A percentile compares a stretch with the other conserved stretches of the same genome.
These are phyloP conservation scores for Serripes groenlandicus DNA, from an alignment of 2,888 invertebrate genomes.

Conservation along the genomic window DNA sequence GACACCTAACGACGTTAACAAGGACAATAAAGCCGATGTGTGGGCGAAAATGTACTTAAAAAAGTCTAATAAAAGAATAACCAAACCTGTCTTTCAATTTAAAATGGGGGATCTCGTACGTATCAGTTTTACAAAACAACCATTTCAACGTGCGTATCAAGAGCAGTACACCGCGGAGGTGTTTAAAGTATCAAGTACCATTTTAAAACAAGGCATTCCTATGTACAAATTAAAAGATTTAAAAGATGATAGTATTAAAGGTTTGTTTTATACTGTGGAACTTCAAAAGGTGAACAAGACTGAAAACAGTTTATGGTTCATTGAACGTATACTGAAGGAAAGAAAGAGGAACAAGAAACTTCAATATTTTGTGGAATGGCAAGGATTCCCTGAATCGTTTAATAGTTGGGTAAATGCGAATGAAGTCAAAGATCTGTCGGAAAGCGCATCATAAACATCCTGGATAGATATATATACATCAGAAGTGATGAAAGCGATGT, in stretches of 20 bases:
- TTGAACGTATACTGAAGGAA: constrained; percentile 47
- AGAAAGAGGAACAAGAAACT: constrained; percentile 34
- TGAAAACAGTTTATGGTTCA: constrained; percentile 55
- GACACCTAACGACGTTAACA: constrained; percentile 48
- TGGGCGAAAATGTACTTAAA: constrained; percentile 29
- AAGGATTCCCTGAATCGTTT: constrained; percentile 32
- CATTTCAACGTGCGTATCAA: constrained; percentile 59
- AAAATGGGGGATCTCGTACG: constrained; percentile 45
- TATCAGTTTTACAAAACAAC: constrained; percentile 50
- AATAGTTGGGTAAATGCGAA: no score
- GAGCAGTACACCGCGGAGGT: constrained; percentile 58
- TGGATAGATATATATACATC: no score
- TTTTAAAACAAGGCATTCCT: constrained; percentile 36
- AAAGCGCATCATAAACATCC: no score
- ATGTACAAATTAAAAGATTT: constrained; percentile 17
- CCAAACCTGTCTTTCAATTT: constrained; percentile 43
- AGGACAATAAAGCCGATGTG: no score
- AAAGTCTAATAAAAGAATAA: not conserved
- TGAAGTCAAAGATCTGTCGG: constrained; percentile 42
- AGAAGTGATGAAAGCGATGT: constrained; percentile 37
- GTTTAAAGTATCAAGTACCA: constrained; percentile 23
- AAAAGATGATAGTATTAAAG: no score
- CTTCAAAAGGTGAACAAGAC: constrained; percentile 56
- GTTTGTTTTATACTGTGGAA: constrained; percentile 41
- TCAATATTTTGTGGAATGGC: constrained; percentile 42